Evolutionary conservation across 2,113 vertebrate genomes (phyloP), one percentile per base, ranked within the genome.

Genomic region (Paramisgurnus dabryanus): DNA sequence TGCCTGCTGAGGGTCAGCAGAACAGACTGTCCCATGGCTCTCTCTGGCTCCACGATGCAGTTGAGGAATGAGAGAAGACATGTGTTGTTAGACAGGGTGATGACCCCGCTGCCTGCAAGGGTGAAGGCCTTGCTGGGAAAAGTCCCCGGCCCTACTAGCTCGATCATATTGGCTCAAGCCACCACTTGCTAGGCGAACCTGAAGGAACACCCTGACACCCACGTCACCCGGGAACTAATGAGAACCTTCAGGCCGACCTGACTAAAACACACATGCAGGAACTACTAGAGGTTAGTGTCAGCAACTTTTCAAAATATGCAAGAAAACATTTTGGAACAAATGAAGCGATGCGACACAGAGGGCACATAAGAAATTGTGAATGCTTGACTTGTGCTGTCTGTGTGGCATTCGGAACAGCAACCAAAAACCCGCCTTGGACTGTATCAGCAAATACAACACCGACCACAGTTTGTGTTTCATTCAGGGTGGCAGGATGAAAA

Each of bases 171-270:
- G 82, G 87, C 79, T 84, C 82, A 87, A 87, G 67, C 41, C 76
- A 86, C 81, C 79, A 50, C 57, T 83, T 27, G 67, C 63, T 78
- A 53, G 74, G 77, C 83, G 81, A 83, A 84, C 80, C 39, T 65
- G 67, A 39, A 87, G 89, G 85, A 88, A 88, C 86, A 86, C 81
- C 80, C 89, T 87, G 84, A 89, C 86, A 88, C 75, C 71, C 63
- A 65, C 78, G 83, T 85, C 81, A 69, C 69, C 70, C 78, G 65
- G 76, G 78, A 80, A 64, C 79, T 89, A 89, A 91, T 90, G 85
- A 86, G 86, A 91, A 88, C 87, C 87, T 89, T 86, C 88, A 78
- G 84, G 83, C 87, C 39, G 82, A 86, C 87, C 81, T 87, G 85
- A 92, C 82, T 86, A 89, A 85, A 74, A 84, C 75, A 76, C 89